Evolutionary conservation across 2,888 invertebrate species (phyloP).

Genomic region (Merodon equestris): DNA sequence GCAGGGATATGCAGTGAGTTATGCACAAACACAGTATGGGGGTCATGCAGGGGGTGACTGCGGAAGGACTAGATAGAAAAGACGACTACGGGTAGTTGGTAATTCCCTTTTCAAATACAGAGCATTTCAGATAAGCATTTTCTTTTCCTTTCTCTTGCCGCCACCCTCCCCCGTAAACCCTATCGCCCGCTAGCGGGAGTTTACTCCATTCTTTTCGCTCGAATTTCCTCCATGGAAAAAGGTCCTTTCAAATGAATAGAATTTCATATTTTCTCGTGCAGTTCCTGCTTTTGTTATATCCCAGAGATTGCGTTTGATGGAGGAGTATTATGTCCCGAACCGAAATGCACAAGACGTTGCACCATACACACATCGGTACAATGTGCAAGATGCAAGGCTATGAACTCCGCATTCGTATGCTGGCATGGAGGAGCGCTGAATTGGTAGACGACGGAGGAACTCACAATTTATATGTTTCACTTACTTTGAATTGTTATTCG

Average conservation of each 20-base stretch:
- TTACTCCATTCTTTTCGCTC: slow-evolving; percentile 6
- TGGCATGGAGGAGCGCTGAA: too few relatives aligned
- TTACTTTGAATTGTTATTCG: slow-evolving; percentile 57
- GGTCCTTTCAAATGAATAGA: slow-evolving; percentile 65
- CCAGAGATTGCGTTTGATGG: slow-evolving; percentile 53
- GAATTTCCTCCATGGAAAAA: slow-evolving; percentile 46
- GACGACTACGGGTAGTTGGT: slow-evolving; percentile 40
- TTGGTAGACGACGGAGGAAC: too few relatives aligned
- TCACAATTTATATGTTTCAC: slow-evolving; percentile 35
- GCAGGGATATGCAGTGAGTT: slow-evolving; percentile 58
- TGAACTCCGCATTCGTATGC: too few relatives aligned
- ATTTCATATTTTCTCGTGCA: slow-evolving; percentile 62
- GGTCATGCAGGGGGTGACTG: background rate
- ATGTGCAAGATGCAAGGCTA: slow-evolving; percentile 16
- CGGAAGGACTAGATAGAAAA: slow-evolving; percentile 1
- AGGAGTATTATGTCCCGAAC: slow-evolving; percentile 53
- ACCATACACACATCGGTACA: background rate
- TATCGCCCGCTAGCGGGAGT: too few relatives aligned
- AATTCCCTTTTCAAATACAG: slow-evolving; percentile 62
- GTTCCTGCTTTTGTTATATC: slow-evolving; percentile 48
- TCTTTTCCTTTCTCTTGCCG: slow-evolving; percentile 11
- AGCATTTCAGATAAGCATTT: slow-evolving; percentile 62
- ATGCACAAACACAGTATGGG: slow-evolving; percentile 45
- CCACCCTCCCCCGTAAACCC: too few relatives aligned
- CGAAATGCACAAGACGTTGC: slow-evolving; percentile 54